Base-by-base conservation (phyloP, 1,140 invertebrate species). In the Sitodiplosis mosellana region DNA sequence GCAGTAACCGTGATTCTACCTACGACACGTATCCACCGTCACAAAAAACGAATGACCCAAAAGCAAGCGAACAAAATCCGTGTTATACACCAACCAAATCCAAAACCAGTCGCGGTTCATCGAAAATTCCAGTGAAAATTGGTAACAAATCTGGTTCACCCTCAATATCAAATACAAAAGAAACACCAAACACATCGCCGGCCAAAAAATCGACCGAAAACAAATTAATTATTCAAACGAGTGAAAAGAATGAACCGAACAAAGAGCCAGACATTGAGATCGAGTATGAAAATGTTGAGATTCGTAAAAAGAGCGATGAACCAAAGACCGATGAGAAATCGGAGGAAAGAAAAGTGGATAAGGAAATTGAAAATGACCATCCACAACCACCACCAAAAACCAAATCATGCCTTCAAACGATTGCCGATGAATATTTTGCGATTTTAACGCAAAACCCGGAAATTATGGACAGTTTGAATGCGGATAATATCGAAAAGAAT, bases 371-470 rank as follows among this genome's bases (percentile, higher is more conserved):
- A 20, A n/a, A 3, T 43, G 8, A 61, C 18, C 62, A 71, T 0
- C 74, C 74, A 1, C 73, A 73, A 0, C 67, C 76, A 53, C 74
- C 74, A 4, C 3, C 27, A 3, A 75, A 72, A 47, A 74, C 75
- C 0, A 68, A 76, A n/a, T 76, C 73, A 54, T 71, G 74, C 5
- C 63, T 76, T 47, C 76, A 75, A 0, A 55, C 75, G 14, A 74
- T 83, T 12, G 81, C 81, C 0, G 81, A 83, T 54, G 82, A 84
- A 1, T 92, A 90, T 58, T 78, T 81, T 40, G 84, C 87, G 36
- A 83, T 86, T 56, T 57, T 88, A 18, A 67, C 80, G 12, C 72
- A 74, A 0, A 83, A 87, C 54, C 74, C 79, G 0, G 84, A 88
- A 52, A 82, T 84, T 38, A 76, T 83, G 44, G 62, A 64, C 48